Conservation (phyloP, 2,797 vertebrate genomes). For the Takifugu rubripes region DNA sequence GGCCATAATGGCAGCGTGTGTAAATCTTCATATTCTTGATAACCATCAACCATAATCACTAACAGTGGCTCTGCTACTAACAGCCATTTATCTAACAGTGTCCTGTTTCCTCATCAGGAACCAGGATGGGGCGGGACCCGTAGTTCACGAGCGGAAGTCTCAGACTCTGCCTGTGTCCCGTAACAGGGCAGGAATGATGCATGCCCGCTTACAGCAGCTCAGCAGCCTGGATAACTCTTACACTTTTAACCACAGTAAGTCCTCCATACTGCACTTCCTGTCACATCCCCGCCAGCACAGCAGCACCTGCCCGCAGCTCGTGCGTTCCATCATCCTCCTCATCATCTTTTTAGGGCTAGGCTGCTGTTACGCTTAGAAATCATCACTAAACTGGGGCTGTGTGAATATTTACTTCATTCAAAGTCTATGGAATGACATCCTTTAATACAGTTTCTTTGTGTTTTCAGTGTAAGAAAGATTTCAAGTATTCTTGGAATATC, state of each 20-base stretch:
- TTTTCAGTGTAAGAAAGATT: conserved; percentile 99
- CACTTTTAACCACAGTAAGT: conserved; percentile 99
- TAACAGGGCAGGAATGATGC: conserved; percentile 98
- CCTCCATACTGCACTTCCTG: conserved; percentile 33
- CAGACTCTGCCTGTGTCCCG: conserved; percentile 99
- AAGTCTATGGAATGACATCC: background rate
- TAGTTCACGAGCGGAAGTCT: conserved; percentile 99
- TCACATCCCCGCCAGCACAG: conserved; percentile 40
- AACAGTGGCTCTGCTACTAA: conserved; percentile 71
- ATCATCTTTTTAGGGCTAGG: conserved; percentile 29
- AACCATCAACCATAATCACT: conserved; percentile 72
- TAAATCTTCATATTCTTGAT: conserved; percentile 2
- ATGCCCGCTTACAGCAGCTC: conserved; percentile 99
- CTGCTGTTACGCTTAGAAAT: conserved; percentile 8
- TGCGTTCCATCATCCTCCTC: conserved; percentile 26
- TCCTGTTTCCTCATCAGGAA: conserved; percentile 94
- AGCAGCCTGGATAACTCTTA: conserved; percentile 99
- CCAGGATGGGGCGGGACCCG: conserved; percentile 96
- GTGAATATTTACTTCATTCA: conserved; percentile 4
- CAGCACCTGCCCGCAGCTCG: background rate
- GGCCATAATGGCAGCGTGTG: too few species aligned
- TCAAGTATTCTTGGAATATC: conserved; percentile 99
- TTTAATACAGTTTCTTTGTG: conserved; percentile 92
- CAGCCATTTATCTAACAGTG: conserved; percentile 75
- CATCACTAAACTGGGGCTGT: background rate